phyloP scores from a whole-genome alignment of 2,888 invertebrate genomes.

The Agrochola macilenta region DNA sequence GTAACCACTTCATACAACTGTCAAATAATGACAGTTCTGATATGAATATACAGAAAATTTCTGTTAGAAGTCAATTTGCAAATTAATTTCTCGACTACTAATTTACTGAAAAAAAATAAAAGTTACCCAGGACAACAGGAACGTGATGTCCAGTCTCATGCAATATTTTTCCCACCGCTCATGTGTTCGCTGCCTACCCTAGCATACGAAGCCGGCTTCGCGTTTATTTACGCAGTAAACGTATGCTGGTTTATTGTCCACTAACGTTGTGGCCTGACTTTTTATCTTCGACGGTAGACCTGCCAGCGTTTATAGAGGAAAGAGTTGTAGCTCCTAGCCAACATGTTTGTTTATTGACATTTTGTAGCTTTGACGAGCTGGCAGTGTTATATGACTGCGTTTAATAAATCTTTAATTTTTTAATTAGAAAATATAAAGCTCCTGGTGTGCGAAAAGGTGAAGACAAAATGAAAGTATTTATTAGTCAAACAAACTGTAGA shows the following conservation, averaged over 20 bases:
- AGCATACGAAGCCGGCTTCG: slow-evolving; percentile 29
- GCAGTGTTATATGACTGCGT: neutral
- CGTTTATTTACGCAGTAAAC: slow-evolving; percentile 73
- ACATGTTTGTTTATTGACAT: slow-evolving; percentile 34
- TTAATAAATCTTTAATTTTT: slow-evolving; percentile 9
- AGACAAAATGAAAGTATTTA: neutral
- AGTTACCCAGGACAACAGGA: neutral
- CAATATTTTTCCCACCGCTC: too few species aligned
- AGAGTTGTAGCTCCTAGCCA: slow-evolving; percentile 45
- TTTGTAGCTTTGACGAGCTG: slow-evolving; percentile 26
- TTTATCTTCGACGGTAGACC: slow-evolving; percentile 65
- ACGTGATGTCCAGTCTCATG: neutral
- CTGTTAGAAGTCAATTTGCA: neutral
- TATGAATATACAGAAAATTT: neutral
- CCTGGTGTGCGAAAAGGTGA: neutral
- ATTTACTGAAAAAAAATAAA: neutral
- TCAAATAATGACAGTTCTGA: too few species aligned
- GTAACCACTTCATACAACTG: neutral
- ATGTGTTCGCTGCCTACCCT: slow-evolving; percentile 19
- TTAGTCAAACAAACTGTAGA: neutral
- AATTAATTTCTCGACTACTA: neutral
- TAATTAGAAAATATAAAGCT: neutral
- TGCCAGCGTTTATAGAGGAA: slow-evolving; percentile 53
- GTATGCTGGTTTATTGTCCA: slow-evolving; percentile 70
- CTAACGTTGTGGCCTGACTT: slow-evolving; percentile 64